Percentiles rank a stretch among this genome's conserved stretches.
These are phyloP conservation scores for Drosophila nigritarsus DNA, from an alignment of 2,888 invertebrate species.

Conservation along the genomic window DNA sequence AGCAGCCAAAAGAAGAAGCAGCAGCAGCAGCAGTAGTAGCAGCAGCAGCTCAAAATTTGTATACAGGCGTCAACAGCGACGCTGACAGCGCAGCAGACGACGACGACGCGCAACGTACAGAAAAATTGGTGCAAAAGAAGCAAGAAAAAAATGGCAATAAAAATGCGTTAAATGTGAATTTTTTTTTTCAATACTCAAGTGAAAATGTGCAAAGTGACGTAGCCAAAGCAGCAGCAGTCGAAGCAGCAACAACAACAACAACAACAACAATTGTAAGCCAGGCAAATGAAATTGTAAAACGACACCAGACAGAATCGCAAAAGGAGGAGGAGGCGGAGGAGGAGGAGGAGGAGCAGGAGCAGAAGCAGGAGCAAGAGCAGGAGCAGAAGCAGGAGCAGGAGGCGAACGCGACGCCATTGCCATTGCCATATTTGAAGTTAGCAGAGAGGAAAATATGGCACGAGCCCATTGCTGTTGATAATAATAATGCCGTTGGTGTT, in stretches of 20 bases:
- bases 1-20: conserved; percentile 1
- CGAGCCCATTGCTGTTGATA: conserved; percentile 23
- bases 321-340: conserved; percentile 5
- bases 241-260: conserved; percentile 28
- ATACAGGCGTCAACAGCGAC: conserved; percentile 40
- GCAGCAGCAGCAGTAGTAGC: conserved; percentile 12
- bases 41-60: conserved; percentile 31
- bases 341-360: background rate
- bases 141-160: conserved; percentile 27
- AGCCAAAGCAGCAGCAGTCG: conserved; percentile 14
- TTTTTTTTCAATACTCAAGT: conserved; percentile 61
- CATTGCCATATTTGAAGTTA: conserved; percentile 66
- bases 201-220: conserved; percentile 70
- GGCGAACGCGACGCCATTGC: conserved; percentile 65
- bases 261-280: conserved; percentile 29
- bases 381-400: conserved; percentile 31
- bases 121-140: conserved; percentile 74
- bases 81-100: conserved; percentile 39
- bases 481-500: conserved; percentile 53
- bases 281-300: conserved; percentile 13
- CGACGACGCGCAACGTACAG: conserved; percentile 67
- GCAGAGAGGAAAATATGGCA: conserved; percentile 21
- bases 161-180: conserved; percentile 60
- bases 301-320: conserved; percentile 29
- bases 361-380: conserved; percentile 13